phyloP scores from a whole-genome alignment of 2,888 invertebrate species.

The Cyrtodaria siliqua region DNA sequence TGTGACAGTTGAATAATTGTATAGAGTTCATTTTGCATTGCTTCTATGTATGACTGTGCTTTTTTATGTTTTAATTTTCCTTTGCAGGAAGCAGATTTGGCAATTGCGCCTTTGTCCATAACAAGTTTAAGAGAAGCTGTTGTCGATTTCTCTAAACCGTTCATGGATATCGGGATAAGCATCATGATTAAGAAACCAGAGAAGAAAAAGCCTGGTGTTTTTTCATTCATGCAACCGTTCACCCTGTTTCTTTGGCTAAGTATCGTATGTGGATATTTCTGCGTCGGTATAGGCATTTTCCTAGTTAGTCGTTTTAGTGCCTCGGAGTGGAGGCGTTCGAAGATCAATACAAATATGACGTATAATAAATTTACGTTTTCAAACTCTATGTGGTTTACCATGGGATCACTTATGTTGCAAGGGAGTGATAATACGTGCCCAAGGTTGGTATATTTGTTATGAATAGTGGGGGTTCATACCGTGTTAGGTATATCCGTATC shows the following conservation, averaged over 20 bases:
- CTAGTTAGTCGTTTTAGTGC: conserved; percentile 98
- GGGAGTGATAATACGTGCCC: conserved; percentile 96
- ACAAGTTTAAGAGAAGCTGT: conserved; percentile 96
- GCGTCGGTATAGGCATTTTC: conserved; percentile 98
- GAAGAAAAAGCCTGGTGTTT: conserved; percentile 95
- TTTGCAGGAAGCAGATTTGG: conserved; percentile 98
- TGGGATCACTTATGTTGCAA: conserved; percentile 99
- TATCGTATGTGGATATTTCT: conserved; percentile 94
- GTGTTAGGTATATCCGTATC: too few species aligned
- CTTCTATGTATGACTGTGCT: too few species aligned
- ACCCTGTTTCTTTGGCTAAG: conserved; percentile 99
- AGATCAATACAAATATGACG: conserved; percentile 82
- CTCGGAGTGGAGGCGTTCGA: conserved; percentile 94
- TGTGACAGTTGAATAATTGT: too few species aligned
- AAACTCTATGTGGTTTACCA: conserved; percentile 98
- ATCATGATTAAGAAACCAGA: conserved; percentile 97
- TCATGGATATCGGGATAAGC: conserved; percentile 98
- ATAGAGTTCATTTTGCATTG: too few species aligned
- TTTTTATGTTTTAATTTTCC: too few species aligned
- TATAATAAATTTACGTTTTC: conserved; percentile 92
- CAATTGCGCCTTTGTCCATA: conserved; percentile 97
- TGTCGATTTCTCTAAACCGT: conserved; percentile 99
- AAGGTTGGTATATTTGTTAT: conserved; percentile 90
- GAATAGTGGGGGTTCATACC: too few species aligned
- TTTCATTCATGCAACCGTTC: conserved; percentile 98